Evolutionary conservation across 2,888 invertebrate genomes (phyloP).

Genomic region (Polydesmus complanatus): DNA sequence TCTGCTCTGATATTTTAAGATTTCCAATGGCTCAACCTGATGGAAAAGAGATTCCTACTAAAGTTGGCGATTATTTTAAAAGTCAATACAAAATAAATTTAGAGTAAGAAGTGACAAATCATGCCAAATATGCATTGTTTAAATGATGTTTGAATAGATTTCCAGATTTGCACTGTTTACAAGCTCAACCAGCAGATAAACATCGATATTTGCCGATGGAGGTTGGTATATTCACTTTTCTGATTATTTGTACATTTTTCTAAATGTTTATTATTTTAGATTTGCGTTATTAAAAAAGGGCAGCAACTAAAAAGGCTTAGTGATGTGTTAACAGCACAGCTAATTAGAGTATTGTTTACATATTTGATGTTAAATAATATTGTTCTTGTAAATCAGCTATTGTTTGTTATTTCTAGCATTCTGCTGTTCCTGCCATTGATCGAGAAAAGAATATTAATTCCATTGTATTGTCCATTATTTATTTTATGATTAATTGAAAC

Average conservation of each 20-base stretch:
- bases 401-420: neutral
- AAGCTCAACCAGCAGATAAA: constrained; percentile 16
- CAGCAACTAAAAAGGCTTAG: constrained; percentile 8
- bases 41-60: constrained; percentile 2
- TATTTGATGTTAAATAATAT: neutral
- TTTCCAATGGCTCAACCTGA: constrained; percentile 7
- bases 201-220: constrained; percentile 18
- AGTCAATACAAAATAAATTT: constrained; percentile 2
- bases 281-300: constrained; percentile 13
- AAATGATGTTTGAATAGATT: constrained; percentile 4
- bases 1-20: neutral
- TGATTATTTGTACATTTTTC: too few species aligned
- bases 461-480: constrained; percentile 1
- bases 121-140: neutral
- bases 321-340: constrained; percentile 4
- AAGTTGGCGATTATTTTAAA: constrained; percentile 7
- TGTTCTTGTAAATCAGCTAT: neutral
- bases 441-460: constrained; percentile 5
- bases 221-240: too few species aligned
- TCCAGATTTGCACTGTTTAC: constrained; percentile 15
- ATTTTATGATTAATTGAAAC: neutral
- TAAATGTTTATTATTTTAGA: neutral
- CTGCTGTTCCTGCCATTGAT: constrained; percentile 7
- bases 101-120: neutral
- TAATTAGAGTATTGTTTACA: constrained; percentile 8